Evolutionary conservation across 2,888 invertebrate genomes (phyloP), one percentile per base, ranked within the genome.

Genomic region (Exephanes ischioxanthus): DNA sequence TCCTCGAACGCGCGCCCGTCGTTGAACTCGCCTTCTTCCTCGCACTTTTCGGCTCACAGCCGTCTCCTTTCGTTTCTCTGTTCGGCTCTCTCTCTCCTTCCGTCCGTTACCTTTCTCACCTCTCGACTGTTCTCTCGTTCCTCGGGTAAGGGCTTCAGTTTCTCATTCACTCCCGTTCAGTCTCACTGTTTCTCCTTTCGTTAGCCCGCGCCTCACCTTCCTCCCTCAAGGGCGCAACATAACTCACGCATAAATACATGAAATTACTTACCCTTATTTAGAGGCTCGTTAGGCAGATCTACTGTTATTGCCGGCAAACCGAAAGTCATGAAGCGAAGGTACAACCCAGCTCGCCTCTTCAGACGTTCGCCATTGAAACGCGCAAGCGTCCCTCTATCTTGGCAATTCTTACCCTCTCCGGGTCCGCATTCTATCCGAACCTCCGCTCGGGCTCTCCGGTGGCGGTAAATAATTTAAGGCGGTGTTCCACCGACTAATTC

Each of bases 191-290:
- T 48, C 48, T 72, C 48, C 72, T 67, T 51, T 70, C 61, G 58
- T 73, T 41, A 4, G n/a, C 81, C 30, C 26, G 33, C 66, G 9
- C 19, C 58, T 75, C 76, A 30, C 58, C 68, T 53, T 66, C 82
- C 68, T 81, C 80, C 19, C 45, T 75, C n/a, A 58, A 85, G 78
- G 80, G 66, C 77, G 61, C 87, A 86, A 90, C 89, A 91, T 92
- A 93, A 93, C 92, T 93, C 92, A 91, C 92, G 93, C 93, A 93
- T 94, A 94, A 93, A 94, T 93, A 93, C 93, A 92, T 93, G 93
- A 94, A 93, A 94, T 94, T 94, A 93, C 92, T 92, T 92, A 91
- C 92, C 91, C 92, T 94, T 93, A 93, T 93, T 94, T 94, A 93
- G 92, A 91, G 91, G 91, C 93, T 94, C 94, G 92, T 94, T 94